phyloP scores from a whole-genome alignment of 2,888 invertebrate species.

The Polymixis flavicincta region DNA sequence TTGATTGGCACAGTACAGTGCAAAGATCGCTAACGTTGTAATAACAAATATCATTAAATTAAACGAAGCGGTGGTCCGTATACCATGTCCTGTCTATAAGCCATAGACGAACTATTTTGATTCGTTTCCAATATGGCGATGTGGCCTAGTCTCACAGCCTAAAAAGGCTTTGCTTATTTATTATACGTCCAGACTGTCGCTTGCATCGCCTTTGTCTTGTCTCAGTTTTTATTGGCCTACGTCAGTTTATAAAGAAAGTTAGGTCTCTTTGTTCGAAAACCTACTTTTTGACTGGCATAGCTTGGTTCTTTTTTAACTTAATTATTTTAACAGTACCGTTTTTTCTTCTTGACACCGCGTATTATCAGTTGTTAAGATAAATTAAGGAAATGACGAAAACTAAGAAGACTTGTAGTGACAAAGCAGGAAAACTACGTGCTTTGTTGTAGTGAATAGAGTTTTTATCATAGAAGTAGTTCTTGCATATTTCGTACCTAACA shows the following conservation, averaged over 20 bases:
- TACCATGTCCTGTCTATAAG: conserved; percentile 17
- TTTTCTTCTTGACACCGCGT: conserved; percentile 28
- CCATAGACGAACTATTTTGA: conserved; percentile 58
- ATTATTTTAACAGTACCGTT: conserved; percentile 16
- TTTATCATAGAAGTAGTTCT: conserved; percentile 44
- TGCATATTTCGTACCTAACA: neutral
- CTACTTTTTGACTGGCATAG: neutral
- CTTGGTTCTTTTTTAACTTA: conserved; percentile 5
- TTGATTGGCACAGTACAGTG: neutral
- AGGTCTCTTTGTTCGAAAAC: conserved; percentile 43
- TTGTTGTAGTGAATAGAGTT: conserved; percentile 47
- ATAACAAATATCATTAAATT: conserved; percentile 41
- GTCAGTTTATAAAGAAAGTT: conserved; percentile 57
- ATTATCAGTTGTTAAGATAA: conserved; percentile 37
- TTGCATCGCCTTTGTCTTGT: conserved; percentile 38
- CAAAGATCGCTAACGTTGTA: conserved; percentile 2
- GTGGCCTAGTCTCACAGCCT: conserved; percentile 59
- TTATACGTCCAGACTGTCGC: conserved; percentile 50
- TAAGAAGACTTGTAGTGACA: conserved; percentile 45
- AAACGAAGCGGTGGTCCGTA: conserved; percentile 24
- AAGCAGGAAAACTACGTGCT: conserved; percentile 57
- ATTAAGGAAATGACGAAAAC: conserved; percentile 60
- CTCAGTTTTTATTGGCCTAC: conserved; percentile 50
- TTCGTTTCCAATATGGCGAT: conserved; percentile 52
- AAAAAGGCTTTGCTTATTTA: conserved; percentile 63